phyloP scores from a whole-genome alignment of 2,797 vertebrate species.

The Crenichthys baileyi region DNA sequence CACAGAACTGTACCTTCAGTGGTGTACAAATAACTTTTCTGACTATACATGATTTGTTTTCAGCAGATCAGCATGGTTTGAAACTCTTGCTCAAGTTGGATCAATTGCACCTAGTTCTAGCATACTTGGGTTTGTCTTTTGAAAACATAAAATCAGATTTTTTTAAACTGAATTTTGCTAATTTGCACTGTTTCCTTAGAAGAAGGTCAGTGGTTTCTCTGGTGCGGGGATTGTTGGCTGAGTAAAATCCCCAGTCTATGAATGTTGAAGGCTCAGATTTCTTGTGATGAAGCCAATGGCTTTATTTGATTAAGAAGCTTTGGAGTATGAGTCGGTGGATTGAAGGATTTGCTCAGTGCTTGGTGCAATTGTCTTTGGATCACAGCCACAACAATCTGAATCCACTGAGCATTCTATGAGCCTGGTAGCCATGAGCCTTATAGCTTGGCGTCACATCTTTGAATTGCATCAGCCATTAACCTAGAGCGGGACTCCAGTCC shows the following conservation, averaged over 20 bases:
- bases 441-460: conserved; percentile 57
- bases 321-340: conserved; percentile 47
- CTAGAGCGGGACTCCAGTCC: conserved; percentile 52
- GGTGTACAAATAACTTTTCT: conserved; percentile 9
- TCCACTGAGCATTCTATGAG: conserved; percentile 40
- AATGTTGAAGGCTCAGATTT: conserved; percentile 28
- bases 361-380: conserved; percentile 65
- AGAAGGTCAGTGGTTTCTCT: conserved; percentile 14
- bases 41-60: not conserved
- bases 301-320: conserved; percentile 71
- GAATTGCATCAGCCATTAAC: conserved; percentile 69
- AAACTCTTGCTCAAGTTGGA: not conserved
- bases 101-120: not conserved
- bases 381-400: conserved; percentile 46
- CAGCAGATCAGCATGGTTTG: not conserved
- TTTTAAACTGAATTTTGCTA: not conserved
- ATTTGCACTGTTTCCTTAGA: not conserved
- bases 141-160: not conserved
- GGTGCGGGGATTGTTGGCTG: conserved; percentile 17
- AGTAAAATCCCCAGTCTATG: conserved; percentile 15
- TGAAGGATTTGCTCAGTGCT: conserved; percentile 65
- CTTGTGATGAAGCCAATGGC: conserved; percentile 60
- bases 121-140: conserved; percentile 8
- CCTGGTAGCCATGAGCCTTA: conserved; percentile 32
- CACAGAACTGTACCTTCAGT: not conserved